phyloP scores from a whole-genome alignment of 2,888 invertebrate species.

The Biston betularia region DNA sequence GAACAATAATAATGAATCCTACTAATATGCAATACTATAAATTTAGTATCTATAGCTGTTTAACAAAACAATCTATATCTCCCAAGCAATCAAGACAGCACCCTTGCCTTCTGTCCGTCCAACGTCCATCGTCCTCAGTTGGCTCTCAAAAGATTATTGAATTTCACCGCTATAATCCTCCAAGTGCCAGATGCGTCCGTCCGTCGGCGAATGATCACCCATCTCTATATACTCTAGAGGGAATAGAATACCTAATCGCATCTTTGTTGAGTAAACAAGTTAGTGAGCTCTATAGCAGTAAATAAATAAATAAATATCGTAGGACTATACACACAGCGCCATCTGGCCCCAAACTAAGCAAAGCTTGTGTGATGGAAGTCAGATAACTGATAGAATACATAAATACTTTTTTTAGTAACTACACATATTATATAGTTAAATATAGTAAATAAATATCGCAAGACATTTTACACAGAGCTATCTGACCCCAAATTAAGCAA shows the following conservation, averaged over 20 bases:
- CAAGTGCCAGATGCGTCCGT: slow-evolving; percentile 73
- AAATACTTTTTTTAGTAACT: too few species aligned
- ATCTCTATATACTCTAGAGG: slow-evolving; percentile 66
- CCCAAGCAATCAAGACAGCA: slow-evolving; percentile 6
- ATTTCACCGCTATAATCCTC: slow-evolving; percentile 78
- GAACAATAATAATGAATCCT: too few species aligned
- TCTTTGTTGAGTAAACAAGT: slow-evolving; percentile 23
- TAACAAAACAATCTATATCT: neutral
- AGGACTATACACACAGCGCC: too few species aligned
- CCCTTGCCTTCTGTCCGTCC: slow-evolving; percentile 12
- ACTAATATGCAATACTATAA: neutral
- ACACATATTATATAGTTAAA: too few species aligned
- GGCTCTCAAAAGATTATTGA: slow-evolving; percentile 77
- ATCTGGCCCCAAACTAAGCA: too few species aligned
- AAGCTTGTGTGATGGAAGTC: too few species aligned
- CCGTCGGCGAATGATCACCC: slow-evolving; percentile 69
- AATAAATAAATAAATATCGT: too few species aligned
- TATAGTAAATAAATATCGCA: too few species aligned
- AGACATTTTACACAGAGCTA: too few species aligned
- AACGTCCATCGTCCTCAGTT: slow-evolving; percentile 62
- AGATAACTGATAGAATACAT: too few species aligned
- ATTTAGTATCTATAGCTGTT: neutral
- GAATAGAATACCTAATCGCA: slow-evolving; percentile 21
- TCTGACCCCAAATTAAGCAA: too few species aligned
- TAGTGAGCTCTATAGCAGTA: neutral